Conservation (phyloP, 2,113 vertebrate genomes). For the Lycaon pictus region DNA sequence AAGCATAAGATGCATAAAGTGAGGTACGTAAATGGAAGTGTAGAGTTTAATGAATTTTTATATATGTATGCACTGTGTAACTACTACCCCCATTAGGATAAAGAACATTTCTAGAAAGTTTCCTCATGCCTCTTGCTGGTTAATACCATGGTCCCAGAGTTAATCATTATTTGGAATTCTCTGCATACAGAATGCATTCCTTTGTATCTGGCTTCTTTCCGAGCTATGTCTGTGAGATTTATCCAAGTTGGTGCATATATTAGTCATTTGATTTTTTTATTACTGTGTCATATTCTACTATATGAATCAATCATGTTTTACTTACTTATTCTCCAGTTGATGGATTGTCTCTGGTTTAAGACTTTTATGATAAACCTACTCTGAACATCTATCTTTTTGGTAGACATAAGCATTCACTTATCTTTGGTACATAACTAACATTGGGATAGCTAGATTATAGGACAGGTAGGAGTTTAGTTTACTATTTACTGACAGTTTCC, state of each 20-base stretch:
- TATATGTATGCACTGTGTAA: not conserved
- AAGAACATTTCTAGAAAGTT: not conserved
- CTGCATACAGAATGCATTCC: not conserved
- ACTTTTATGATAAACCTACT: not conserved
- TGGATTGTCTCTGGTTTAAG: not conserved
- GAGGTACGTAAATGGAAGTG: not conserved
- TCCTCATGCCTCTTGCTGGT: not conserved
- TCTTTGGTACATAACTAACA: not conserved
- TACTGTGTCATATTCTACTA: not conserved
- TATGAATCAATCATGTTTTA: not conserved
- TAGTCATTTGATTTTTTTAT: not conserved
- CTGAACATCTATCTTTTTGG: not conserved
- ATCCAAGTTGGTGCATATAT: not conserved
- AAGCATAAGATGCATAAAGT: not conserved
- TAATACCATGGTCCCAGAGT: not conserved
- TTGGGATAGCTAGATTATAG: not conserved
- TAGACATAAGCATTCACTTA: not conserved
- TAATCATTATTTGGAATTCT: conserved; percentile 31
- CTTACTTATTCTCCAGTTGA: conserved; percentile 19
- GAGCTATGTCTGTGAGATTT: not conserved
- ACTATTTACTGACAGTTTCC: not conserved
- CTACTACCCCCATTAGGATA: not conserved
- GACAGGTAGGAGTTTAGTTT: not conserved
- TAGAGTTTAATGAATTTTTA: not conserved
- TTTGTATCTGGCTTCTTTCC: not conserved